Evolutionary conservation across 2,888 invertebrate genomes (phyloP), one percentile per base, ranked within the genome.

Genomic region (Cephus runcator): DNA sequence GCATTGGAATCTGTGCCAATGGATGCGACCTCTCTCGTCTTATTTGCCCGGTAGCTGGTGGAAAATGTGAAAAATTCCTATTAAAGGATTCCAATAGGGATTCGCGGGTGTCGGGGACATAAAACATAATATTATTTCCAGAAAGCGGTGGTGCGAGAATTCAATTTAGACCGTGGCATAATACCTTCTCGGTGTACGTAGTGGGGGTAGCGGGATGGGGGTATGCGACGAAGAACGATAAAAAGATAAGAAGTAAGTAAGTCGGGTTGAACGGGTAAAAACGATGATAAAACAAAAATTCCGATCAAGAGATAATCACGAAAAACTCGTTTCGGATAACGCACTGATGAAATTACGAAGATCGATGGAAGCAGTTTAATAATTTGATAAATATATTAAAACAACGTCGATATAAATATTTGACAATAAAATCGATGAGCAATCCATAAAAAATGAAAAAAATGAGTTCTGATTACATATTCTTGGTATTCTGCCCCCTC

Each of bases 51-150:
- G 81, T 83, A 82, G 85, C 87, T 85, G 88, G 84, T 86, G 87
- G 88, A 89, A 89, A 89, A 89, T 89, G 89, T 88, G 90, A 89
- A 89, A 89, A 89, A 89, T 89, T 89, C 88, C 89, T 89, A 89
- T 89, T 89, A 89, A 89, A 85, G 86, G 87, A 89, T 89, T 89
- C 89, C 90, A 87, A 89, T 89, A 88, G 85, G 84, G 81, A 81
- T 80, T 78, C 85, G 84, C 84, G 85, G 87, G 84, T 85, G 85
- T 85, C 85, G 83, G 84, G 85, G 86, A 86, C 88, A 89, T 89
- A 89, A 89, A 89, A 89, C 89, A 89, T 89, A 89, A 89, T 89
- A 89, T 89, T 89, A 89, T 89, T 89, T 89, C 87, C 88, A 83
- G 84, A 80, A 84, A 85, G 85, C 87, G 86, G 83, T 84, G 84